Base-by-base conservation (phyloP, 2,797 vertebrate species). In the Gastrophryne carolinensis region DNA sequence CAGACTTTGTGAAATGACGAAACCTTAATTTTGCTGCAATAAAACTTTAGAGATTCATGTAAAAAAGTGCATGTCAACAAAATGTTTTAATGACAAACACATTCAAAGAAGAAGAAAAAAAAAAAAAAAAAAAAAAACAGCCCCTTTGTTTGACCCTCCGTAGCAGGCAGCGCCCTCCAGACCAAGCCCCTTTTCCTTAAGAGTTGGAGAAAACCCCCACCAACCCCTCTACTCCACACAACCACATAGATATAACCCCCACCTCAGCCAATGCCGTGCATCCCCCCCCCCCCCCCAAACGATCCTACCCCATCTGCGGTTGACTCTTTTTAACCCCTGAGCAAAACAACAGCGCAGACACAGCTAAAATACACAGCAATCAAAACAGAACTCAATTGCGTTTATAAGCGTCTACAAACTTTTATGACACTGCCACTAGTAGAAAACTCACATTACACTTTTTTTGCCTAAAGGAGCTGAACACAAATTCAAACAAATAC, bases 101-200 rank as follows among this genome's bases (percentile, higher is more conserved):
- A 24, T 6, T 1, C 19, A 15, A 24, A 2, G 32, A 21, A 47
- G 44, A 1, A 47, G 1, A 5, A 47, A 3, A 17, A 17, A 27
- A 30, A 29, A 49, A 5, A 30, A 30, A 29, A 35, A 24, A 58
- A 30, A 32, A 64, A 47, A 44, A 17, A 53, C 27, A 27, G 21
- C 35, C 49, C 74, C 74, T 76, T 76, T 76, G 74, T 76, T n/a
- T 76, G 65, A 70, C 65, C 74, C 65, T 70, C 66, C 47, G 53
- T 37, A 54, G 32, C 41, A 62, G 73, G 50, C 65, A 70, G 74
- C 65, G 66, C 58, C 74, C 66, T 69, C n/a, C 61, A 64, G 35
- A 24, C 47, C 44, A 50, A 58, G 29, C 15, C 69, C 67, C 27
- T 29, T 23, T 5, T 6, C 4, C 27, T n/a, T 4, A n/a, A n/a